Base-by-base conservation (phyloP, 2,888 invertebrate species). In the Troides aeacus region DNA sequence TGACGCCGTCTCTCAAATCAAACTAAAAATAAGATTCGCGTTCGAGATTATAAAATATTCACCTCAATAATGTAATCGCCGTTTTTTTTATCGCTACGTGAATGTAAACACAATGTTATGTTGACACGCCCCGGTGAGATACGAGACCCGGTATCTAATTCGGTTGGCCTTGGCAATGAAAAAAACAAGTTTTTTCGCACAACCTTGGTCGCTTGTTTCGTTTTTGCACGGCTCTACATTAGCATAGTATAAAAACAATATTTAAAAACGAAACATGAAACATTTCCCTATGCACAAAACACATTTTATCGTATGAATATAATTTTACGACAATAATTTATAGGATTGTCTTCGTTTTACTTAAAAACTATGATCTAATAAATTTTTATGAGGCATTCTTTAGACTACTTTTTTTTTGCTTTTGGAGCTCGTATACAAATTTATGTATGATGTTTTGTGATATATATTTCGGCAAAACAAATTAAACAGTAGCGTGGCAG, bases 111-210 rank as follows among this genome's bases (percentile, higher is more conserved):
- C 79, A 84, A 82, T 80, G 81, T 78, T 60, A 74, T 87, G 86
- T 88, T 90, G 90, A 89, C 90, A 87, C 84, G 86, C 82, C 82
- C 79, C 79, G 77, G 76, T 77, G 78, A 78, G 88, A 90, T 90
- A 89, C 82, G 83, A 83, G 80, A 82, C 81, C 81, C 84, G 85
- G 87, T 91, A 89, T 91, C 90, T 89, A 88, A 88, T 86, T 88
- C 82, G 78, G 82, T 76, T 89, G 92, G 87, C 93, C 93, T 93
- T 93, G 93, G 81, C 92, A 92, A 83, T 93, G 92, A 91, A 92
- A 88, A 84, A 86, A 85, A 83, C 80, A 85, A 86, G 85, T 85
- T 83, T 83, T 86, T 83, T 77, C 73, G 83, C 84, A 79, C 76
- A 80, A 83, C 88, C 86, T 87, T 85, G 84, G 81, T 23, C 74